Evolutionary conservation across 2,888 invertebrate genomes (phyloP).

Genomic region (Acanthopleura granulata): DNA sequence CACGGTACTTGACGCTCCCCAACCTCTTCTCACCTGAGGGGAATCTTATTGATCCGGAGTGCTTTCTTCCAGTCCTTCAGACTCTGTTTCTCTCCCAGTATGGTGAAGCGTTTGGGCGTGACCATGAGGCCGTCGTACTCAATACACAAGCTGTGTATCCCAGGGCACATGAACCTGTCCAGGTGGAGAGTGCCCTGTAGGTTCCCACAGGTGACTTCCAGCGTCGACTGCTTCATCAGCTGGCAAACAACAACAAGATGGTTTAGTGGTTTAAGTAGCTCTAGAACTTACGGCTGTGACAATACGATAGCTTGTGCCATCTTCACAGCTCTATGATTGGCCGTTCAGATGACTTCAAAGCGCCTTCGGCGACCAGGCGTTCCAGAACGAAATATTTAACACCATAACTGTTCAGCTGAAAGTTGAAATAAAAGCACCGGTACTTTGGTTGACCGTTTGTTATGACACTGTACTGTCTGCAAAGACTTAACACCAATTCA

Average conservation of each 20-base stretch:
- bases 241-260: not conserved
- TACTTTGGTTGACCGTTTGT: too few relatives aligned
- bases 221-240: constrained; percentile 19
- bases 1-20: not conserved
- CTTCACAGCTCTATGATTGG: too few relatives aligned
- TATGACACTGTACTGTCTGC: too few relatives aligned
- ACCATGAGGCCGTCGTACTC: constrained; percentile 66
- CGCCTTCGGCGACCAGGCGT: too few relatives aligned
- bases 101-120: constrained; percentile 69
- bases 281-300: too few relatives aligned
- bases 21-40: constrained; percentile 47
- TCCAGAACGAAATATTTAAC: too few relatives aligned
- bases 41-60: constrained; percentile 63
- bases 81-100: constrained; percentile 69
- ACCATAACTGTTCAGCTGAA: too few relatives aligned
- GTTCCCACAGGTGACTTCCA: constrained; percentile 54
- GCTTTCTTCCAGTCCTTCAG: constrained; percentile 72
- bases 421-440: too few relatives aligned
- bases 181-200: constrained; percentile 49
- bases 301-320: too few relatives aligned
- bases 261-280: too few relatives aligned
- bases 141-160: constrained; percentile 71
- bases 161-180: constrained; percentile 68
- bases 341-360: too few relatives aligned
- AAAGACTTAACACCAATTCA: too few relatives aligned